Base-by-base conservation (phyloP, 2,888 invertebrate genomes). In the Cheilosia scutellata region DNA sequence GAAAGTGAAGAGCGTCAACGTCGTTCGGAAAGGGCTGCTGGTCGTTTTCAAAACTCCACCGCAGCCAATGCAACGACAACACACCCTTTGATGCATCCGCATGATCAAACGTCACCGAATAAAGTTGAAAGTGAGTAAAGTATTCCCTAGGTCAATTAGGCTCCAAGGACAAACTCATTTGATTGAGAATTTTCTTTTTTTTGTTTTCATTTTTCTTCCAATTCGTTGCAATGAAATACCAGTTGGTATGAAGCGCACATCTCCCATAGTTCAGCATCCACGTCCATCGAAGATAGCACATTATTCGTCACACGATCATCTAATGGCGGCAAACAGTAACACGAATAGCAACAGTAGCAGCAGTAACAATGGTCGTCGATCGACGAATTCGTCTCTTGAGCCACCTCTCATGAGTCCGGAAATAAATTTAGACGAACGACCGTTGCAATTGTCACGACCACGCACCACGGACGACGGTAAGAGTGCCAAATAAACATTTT, bases 381-480 rank as follows among this genome's bases (percentile, higher is more conserved):
- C 86, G 4, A 84, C 90, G 4, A 84, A 90, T 20, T 44, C 91
- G 78, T 88, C 89, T 2, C 88, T 91, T 72, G 92, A 92, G 78
- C 93, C 94, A 71, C 92, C 94, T 74, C 93, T 94, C 60, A 93
- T 94, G 89, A 94, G 94, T 88, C 94, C 94, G 76, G 95, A 95
- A 91, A 94, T 95, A 58, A 95, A 95, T 93, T 95, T 96, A 71
- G 94, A 94, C 88, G 94, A 94, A 90, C 93, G 94, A 91, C 88
- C 90, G 4, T 68, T 91, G 88, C 91, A 90, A 77, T 68, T 91
- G 72, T 88, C 91, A 16, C 80, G 65, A 77, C 82, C 84, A 78
- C 49, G 88, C 55, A 74, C 72, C 53, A 77, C 82, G 60, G 82
- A 87, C 74, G 87, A 87, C 71, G 87, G 87, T 87, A 87, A 87